phyloP scores from a whole-genome alignment of 2,113 vertebrate genomes.

The Actenoides lindsayi region DNA sequence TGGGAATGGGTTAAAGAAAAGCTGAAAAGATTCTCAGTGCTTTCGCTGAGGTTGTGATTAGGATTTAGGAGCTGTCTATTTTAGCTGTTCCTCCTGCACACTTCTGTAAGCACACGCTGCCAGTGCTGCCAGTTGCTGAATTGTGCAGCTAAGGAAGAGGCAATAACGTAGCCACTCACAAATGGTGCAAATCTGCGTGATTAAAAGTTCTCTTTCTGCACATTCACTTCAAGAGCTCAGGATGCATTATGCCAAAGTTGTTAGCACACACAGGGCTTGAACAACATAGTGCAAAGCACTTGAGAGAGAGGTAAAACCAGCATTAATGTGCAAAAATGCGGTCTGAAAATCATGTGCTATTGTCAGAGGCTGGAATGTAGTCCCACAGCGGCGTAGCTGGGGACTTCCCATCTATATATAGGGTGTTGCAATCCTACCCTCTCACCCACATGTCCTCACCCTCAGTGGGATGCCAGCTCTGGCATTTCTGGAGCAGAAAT shows the following conservation, averaged over 20 bases:
- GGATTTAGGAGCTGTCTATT: neutral
- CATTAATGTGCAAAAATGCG: neutral
- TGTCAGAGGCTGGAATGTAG: neutral
- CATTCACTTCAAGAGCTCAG: neutral
- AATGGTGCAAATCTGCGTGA: neutral
- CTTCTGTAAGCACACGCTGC: no score
- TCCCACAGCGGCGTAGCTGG: neutral
- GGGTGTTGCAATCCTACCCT: slow-evolving; percentile 6
- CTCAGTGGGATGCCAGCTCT: neutral
- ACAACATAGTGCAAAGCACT: neutral
- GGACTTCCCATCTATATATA: slow-evolving; percentile 55
- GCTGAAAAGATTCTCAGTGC: neutral
- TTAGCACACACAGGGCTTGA: neutral
- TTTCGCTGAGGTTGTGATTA: neutral
- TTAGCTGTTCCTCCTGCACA: neutral
- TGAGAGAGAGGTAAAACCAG: neutral
- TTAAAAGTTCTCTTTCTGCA: neutral
- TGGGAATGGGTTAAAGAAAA: neutral
- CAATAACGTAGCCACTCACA: neutral
- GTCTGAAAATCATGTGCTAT: neutral
- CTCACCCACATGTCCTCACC: neutral
- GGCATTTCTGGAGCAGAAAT: neutral
- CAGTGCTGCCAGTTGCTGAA: neutral
- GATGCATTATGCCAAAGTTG: neutral
- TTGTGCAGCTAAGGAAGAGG: neutral